Percentiles rank a stretch among this genome's conserved stretches.
These are phyloP conservation scores for Chrysopa pallens DNA, from an alignment of 1,140 invertebrate species.

Conservation along the genomic window DNA sequence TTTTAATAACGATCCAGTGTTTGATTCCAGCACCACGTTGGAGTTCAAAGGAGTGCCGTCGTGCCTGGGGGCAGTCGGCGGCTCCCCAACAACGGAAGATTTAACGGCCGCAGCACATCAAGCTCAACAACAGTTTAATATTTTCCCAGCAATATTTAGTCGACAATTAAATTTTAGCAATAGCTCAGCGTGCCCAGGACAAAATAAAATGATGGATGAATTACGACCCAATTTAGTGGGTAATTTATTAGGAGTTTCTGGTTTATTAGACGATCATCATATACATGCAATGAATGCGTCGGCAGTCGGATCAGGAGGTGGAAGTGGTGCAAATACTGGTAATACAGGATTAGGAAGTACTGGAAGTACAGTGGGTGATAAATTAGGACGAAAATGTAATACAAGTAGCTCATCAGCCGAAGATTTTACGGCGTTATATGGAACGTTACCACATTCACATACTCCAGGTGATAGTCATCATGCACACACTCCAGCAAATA, in stretches of 20 bases:
- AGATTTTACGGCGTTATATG: slow-evolving; percentile 60
- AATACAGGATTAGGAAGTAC: slow-evolving; percentile 26
- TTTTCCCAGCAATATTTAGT: slow-evolving; percentile 75
- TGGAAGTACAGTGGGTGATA: too few species aligned
- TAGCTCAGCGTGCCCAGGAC: slow-evolving; percentile 34
- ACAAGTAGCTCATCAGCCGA: slow-evolving; percentile 57
- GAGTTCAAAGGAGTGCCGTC: slow-evolving; percentile 31
- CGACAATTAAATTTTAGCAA: slow-evolving; percentile 65
- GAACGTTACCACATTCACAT: slow-evolving; percentile 30
- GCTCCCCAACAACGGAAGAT: slow-evolving; percentile 19
- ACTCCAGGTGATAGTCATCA: slow-evolving; percentile 13
- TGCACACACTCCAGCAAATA: slow-evolving; percentile 32
- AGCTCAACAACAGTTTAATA: slow-evolving; percentile 69
- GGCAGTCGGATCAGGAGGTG: slow-evolving; percentile 12
- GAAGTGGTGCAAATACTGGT: slow-evolving; percentile 24
- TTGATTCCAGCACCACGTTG: slow-evolving; percentile 26
- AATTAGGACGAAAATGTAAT: slow-evolving; percentile 41
- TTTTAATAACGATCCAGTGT: too few species aligned
- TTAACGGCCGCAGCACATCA: slow-evolving; percentile 13
- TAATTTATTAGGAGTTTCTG: slow-evolving; percentile 53
- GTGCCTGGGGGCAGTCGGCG: slow-evolving; percentile 21
- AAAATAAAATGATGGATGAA: slow-evolving; percentile 64
- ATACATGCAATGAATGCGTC: slow-evolving; percentile 28
- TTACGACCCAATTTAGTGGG: slow-evolving; percentile 59
- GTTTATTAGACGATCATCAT: slow-evolving; percentile 59